Percentiles rank a stretch among this genome's conserved stretches.
Evolutionary conservation across 2,113 vertebrate species (phyloP).

Genomic region (Dolichotis patagonum): DNA sequence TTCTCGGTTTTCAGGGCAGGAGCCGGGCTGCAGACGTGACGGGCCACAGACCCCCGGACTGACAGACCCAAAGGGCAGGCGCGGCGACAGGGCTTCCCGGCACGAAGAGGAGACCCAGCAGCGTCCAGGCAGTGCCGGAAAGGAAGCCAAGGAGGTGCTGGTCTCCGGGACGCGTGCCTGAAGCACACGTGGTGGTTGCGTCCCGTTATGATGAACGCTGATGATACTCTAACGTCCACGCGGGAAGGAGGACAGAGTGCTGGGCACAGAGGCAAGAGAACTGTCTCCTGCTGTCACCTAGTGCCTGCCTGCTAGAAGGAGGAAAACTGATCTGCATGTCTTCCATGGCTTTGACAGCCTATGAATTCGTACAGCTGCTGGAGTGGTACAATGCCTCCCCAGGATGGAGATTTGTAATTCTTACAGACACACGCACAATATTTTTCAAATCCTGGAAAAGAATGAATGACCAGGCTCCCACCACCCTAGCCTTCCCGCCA

Average conservation of each 20-base stretch:
- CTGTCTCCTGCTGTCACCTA: slow-evolving; percentile 56
- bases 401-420: slow-evolving; percentile 4
- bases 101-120: neutral
- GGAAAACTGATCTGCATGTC: slow-evolving; percentile 51
- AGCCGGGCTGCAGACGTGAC: slow-evolving; percentile 73
- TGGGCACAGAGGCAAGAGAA: slow-evolving; percentile 53
- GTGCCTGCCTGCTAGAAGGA: slow-evolving; percentile 48
- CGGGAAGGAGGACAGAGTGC: slow-evolving; percentile 20
- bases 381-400: neutral
- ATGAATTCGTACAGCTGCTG: slow-evolving; percentile 56
- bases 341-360: slow-evolving; percentile 58
- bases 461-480: neutral
- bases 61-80: slow-evolving; percentile 4
- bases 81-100: neutral
- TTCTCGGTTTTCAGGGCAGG: slow-evolving; percentile 81
- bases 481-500: neutral
- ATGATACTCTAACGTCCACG: slow-evolving; percentile 47
- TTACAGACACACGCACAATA: neutral
- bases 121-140: slow-evolving; percentile 30
- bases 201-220: slow-evolving; percentile 63
- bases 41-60: slow-evolving; percentile 52
- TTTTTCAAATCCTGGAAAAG: slow-evolving; percentile 11
- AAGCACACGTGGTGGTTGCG: neutral
- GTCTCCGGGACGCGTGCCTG: slow-evolving; percentile 32
- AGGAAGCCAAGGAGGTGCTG: slow-evolving; percentile 28